These are phyloP conservation scores for Columba janthina DNA, from an alignment of 2,113 vertebrate genomes.

Conservation along the genomic window DNA sequence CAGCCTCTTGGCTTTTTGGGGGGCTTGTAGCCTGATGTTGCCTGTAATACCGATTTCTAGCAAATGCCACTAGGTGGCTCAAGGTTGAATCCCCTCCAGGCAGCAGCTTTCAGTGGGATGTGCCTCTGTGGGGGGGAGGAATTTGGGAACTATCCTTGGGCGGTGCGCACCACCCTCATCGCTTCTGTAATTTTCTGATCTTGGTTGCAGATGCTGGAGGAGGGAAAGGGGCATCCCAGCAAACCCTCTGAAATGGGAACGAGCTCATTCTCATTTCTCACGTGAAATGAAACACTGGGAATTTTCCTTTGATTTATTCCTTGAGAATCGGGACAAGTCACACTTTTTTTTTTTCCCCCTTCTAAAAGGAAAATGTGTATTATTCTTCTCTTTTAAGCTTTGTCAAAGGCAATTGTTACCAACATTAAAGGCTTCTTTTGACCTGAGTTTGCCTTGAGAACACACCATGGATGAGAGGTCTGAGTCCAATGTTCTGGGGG, in stretches of 20 bases:
- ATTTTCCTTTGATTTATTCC: constrained; percentile 11
- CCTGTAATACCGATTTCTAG: not conserved
- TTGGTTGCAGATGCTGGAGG: constrained; percentile 29
- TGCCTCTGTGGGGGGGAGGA: not conserved
- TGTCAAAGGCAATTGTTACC: not conserved
- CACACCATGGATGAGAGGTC: not conserved
- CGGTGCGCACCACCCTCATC: constrained; percentile 29
- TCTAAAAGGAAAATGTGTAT: not conserved
- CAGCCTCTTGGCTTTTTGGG: not conserved
- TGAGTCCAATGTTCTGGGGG: not conserved
- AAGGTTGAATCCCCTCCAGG: not conserved
- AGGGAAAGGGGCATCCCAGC: constrained; percentile 32
- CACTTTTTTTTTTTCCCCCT: accelerated
- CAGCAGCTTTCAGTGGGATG: not conserved
- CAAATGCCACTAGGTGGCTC: constrained; percentile 47
- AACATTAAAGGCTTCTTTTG: not conserved
- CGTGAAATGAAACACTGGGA: not conserved
- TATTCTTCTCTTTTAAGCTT: not conserved
- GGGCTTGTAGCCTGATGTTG: not conserved
- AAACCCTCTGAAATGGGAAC: constrained; percentile 28
- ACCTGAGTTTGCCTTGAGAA: not conserved
- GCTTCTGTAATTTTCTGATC: constrained; percentile 27
- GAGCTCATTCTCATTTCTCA: not conserved
- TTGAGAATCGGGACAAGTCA: constrained; percentile 1
- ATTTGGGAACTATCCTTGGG: constrained; percentile 39